A percentile compares a stretch with the other conserved stretches of the same genome.
phyloP scores from a whole-genome alignment of 2,888 invertebrate genomes.

The Drosophila tanythrix region DNA sequence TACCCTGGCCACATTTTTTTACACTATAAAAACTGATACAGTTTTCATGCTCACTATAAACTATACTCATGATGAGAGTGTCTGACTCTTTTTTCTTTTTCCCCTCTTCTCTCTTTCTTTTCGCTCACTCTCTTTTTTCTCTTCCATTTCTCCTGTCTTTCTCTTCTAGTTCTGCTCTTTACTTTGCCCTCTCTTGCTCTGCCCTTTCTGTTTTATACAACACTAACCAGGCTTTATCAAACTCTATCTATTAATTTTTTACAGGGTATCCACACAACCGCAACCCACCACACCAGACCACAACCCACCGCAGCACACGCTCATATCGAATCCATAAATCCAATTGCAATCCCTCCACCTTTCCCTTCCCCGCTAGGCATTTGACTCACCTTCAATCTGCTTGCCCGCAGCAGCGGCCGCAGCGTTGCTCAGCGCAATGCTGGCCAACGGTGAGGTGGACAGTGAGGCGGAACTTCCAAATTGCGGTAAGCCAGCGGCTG shows the following conservation, averaged over 20 bases:
- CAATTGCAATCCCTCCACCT: background rate
- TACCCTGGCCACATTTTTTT: background rate
- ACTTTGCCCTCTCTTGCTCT: background rate
- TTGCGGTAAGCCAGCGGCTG: conserved; percentile 86
- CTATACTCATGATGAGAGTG: background rate
- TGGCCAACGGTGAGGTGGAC: conserved; percentile 87
- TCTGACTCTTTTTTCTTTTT: background rate
- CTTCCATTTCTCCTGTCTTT: background rate
- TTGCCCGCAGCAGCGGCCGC: conserved; percentile 94
- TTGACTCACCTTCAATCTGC: conserved; percentile 93
- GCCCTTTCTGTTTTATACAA: background rate
- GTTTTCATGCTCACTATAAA: background rate
- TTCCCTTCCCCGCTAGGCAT: background rate
- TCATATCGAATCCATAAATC: conserved; percentile 5
- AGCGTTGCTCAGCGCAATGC: conserved; percentile 90
- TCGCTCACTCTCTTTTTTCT: background rate
- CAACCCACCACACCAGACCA: background rate
- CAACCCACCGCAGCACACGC: conserved; percentile 1
- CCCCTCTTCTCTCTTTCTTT: background rate
- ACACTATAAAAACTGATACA: background rate
- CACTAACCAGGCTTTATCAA: background rate
- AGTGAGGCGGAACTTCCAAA: conserved; percentile 87
- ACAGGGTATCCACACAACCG: background rate
- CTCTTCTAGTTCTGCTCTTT: background rate
- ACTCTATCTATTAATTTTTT: background rate